phyloP scores from a whole-genome alignment of 2,888 invertebrate species.

The Agonopterix heracliana region DNA sequence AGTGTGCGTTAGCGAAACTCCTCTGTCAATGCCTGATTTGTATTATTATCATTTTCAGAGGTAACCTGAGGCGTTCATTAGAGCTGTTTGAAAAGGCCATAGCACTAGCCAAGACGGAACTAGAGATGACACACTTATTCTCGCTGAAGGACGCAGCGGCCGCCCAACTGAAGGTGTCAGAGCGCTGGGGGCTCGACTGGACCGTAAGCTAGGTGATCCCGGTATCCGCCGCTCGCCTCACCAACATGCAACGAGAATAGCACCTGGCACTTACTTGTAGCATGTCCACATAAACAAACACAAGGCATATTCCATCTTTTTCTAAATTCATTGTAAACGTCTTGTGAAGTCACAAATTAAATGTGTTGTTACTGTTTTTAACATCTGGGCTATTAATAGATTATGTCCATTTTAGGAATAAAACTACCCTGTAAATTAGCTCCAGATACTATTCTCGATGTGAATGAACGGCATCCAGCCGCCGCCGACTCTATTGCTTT shows the following conservation, averaged over 20 bases:
- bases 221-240: conserved; percentile 6
- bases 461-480: conserved; percentile 24
- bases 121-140: conserved; percentile 93
- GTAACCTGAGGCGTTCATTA: conserved; percentile 88
- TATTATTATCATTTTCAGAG: conserved; percentile 74
- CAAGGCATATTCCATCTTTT: not conserved
- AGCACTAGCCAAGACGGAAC: conserved; percentile 87
- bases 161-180: conserved; percentile 89
- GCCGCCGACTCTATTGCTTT: conserved; percentile 36
- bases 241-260: conserved; percentile 44
- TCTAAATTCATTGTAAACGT: not conserved
- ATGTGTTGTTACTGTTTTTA: conserved; percentile 5
- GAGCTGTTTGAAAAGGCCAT: conserved; percentile 93
- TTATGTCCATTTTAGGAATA: too few relatives aligned
- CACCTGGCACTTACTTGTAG: conserved; percentile 30
- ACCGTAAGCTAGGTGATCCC: conserved; percentile 58
- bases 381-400: too few relatives aligned
- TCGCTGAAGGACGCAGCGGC: conserved; percentile 92
- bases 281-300: conserved; percentile 17
- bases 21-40: not conserved
- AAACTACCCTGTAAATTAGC: not conserved
- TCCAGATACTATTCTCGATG: conserved; percentile 48
- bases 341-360: not conserved
- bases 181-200: conserved; percentile 82
- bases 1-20: too few relatives aligned